Conservation (phyloP, 2,113 vertebrate species). For the Nycticorax nycticorax region DNA sequence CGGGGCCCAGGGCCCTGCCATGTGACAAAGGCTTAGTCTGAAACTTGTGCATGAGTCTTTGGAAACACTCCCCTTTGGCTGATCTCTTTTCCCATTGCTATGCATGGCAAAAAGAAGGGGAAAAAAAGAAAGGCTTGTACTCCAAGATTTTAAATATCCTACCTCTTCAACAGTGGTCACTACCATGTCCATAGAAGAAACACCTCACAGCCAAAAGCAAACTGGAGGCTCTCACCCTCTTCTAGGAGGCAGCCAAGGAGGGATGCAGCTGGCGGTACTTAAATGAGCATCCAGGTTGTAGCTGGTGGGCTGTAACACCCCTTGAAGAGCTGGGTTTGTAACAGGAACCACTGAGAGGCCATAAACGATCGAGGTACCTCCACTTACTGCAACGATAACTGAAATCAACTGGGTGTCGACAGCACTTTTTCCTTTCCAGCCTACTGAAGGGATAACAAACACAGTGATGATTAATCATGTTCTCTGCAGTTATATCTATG, state of each 20-base stretch:
- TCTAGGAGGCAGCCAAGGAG: neutral
- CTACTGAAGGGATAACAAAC: neutral
- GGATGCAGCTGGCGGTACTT: neutral
- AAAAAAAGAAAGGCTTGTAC: too few species aligned
- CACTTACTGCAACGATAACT: neutral
- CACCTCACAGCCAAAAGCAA: neutral
- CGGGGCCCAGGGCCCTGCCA: neutral
- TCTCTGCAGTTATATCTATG: neutral
- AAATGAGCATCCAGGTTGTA: neutral
- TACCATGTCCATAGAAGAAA: neutral
- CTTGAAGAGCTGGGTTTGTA: neutral
- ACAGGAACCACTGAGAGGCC: neutral
- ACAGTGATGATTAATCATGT: conserved; percentile 26
- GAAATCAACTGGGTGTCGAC: neutral
- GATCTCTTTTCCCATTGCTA: neutral
- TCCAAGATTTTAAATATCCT: neutral
- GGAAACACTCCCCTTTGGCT: neutral
- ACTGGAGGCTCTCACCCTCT: neutral
- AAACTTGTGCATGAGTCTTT: neutral
- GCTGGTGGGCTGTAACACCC: neutral
- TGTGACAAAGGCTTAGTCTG: fast-evolving
- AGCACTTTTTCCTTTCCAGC: neutral
- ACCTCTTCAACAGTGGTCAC: neutral
- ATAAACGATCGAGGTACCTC: neutral
- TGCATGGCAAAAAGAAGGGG: neutral